Base-by-base conservation (phyloP, 2,797 vertebrate species). In the Ibycter americanus region DNA sequence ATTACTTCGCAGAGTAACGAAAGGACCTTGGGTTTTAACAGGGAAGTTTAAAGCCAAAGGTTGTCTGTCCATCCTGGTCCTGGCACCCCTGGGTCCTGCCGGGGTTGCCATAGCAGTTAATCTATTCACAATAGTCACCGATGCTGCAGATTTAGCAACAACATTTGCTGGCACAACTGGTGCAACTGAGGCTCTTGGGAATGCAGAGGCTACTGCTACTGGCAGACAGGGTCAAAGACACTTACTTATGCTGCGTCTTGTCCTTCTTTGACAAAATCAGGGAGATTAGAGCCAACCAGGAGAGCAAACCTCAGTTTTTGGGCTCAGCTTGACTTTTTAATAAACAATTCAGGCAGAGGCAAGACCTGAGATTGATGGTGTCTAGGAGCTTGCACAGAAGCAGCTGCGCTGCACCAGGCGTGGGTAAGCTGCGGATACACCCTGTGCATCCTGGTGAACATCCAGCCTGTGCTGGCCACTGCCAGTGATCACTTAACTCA, bases 81-180 rank as follows among this genome's bases (percentile, higher is more conserved):
- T 62, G 87, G 47, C 83, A 51, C 14, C 9, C 8, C 23, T 1
- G 4, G 58, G 47, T 79, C 62, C 52, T n/a, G 44, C 68, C 1
- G 2, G 32, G 40, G 92, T 93, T 96, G 70, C 74, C 76, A 90
- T 86, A 67, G 87, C 83, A 83, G 58, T 74, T 86, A 82, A 87
- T 90, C 87, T 87, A 12, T 12, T 13, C 29, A 11, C 63, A 56
- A 5, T 46, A 34, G 52, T 59, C 83, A 25, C 51, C 34, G 7
- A 2, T 0, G 9, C 38, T 44, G 68, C 73, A 15, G 94, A 61
- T 81, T 84, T 47, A 77, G 51, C 61, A 83, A 15, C 59, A 73
- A 8, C 36, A 79, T 21, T 34, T 0, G 1, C 82, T 47, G 85
- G 67, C 31, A 51, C 65, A 34, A 34, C 38, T 6, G 5, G 31